Evolutionary conservation across 2,888 invertebrate genomes (phyloP).

Genomic region (Hartigia nigra): DNA sequence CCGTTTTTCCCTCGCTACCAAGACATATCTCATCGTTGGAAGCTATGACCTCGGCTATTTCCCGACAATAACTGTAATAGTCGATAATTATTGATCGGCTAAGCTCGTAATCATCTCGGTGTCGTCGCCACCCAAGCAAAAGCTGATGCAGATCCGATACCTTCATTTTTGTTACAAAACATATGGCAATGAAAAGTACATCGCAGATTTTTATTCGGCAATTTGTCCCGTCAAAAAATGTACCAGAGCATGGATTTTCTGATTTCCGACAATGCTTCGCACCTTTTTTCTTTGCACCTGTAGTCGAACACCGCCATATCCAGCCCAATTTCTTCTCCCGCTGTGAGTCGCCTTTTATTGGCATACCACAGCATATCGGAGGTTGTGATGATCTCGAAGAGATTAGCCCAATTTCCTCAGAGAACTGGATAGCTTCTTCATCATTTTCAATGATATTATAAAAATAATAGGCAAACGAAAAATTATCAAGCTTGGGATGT

Average conservation of each 20-base stretch:
- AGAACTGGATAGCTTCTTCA: too few species aligned
- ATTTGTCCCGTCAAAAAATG: conserved; percentile 26
- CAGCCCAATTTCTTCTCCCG: conserved; percentile 14
- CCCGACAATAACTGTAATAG: conserved; percentile 28
- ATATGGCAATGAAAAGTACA: conserved; percentile 22
- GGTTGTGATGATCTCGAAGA: too few species aligned
- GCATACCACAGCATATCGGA: conserved; percentile 20
- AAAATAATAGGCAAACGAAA: too few species aligned
- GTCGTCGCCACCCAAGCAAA: conserved; percentile 19
- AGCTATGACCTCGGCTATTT: conserved; percentile 23
- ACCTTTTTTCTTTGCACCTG: conserved; percentile 19
- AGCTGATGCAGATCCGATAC: conserved; percentile 20
- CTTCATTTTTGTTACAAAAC: conserved; percentile 22
- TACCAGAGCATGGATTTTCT: conserved; percentile 19
- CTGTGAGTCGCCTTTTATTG: conserved; percentile 20
- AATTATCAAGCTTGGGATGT: too few species aligned
- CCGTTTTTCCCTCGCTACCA: conserved; percentile 26
- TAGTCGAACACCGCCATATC: conserved; percentile 23
- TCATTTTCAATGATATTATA: too few species aligned
- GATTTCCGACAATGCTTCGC: conserved; percentile 17
- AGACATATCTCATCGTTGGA: conserved; percentile 20
- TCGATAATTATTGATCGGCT: conserved; percentile 23
- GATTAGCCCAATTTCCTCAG: too few species aligned
- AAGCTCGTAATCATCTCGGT: neutral
- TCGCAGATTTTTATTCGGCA: conserved; percentile 24